Base-by-base conservation (phyloP, 1,140 invertebrate genomes). In the Metaphire vulgaris region DNA sequence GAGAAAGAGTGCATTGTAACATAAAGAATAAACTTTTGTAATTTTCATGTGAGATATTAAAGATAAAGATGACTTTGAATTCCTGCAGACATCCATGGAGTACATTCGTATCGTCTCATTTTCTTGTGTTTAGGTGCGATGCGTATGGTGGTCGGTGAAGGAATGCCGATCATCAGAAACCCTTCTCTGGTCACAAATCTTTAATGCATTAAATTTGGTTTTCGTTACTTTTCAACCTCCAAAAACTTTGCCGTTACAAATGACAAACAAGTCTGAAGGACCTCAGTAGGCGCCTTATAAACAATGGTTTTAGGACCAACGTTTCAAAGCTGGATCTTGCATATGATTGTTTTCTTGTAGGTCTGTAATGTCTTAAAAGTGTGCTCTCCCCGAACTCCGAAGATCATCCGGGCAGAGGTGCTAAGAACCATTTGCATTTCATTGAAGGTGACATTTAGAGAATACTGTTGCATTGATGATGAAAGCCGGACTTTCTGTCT, bases 81-180 rank as follows among this genome's bases (percentile, higher is more conserved):
- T n/a, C n/a, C n/a, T n/a, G n/a, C n/a, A n/a, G n/a, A n/a, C n/a
- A n/a, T n/a, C n/a, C n/a, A n/a, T n/a, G n/a, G n/a, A n/a, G n/a
- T n/a, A n/a, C n/a, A n/a, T n/a, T n/a, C n/a, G n/a, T n/a, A n/a
- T n/a, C n/a, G n/a, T n/a, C n/a, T n/a, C n/a, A n/a, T n/a, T n/a
- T n/a, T n/a, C n/a, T 56, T 56, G 41, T 21, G 6, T 56, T 28
- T 75, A 86, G 84, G 83, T 29, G 92, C 95, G 82, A 88, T 97
- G 14, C 97, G 96, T 86, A 93, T 91, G 85, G 90, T 99, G 68
- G 80, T 92, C 76, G 92, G 91, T 81, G 97, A 99, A 88, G 96
- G 96, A 77, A 99, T 99, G 97, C 98, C 98, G 0, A 90, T 91
- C 75, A 96, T 96, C 83, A 95, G 94, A 86, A 97, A 97, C 89